Evolutionary conservation across 2,888 invertebrate species (phyloP), one percentile per base, ranked within the genome.

Genomic region (Noctua fimbriata): DNA sequence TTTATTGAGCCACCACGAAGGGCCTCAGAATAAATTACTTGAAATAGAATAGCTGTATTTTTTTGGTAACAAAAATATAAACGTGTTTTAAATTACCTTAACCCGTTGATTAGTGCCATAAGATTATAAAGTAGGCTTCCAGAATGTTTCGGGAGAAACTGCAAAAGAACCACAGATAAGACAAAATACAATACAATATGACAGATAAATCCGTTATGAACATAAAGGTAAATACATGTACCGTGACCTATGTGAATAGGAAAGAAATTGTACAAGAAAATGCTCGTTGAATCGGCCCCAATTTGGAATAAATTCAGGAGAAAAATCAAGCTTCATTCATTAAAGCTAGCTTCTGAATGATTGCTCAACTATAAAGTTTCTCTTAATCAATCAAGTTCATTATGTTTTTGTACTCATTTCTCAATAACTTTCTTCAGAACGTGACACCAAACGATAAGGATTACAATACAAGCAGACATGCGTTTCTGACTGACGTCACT

Each of bases 361-460:
- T 24, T 41, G 1, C 41, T n/a, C n/a, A n/a, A 41, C 41, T 7
- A 7, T 10, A n/a, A 18, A 67, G n/a, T 28, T 32, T n/a, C 41
- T 65, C 10, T 44, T 21, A 47, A 32, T 9, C 44, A 72, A 52
- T 18, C 18, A 74, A 67, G n/a, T 41, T 67, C 16, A 55, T 41
- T 24, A 24, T 7, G 41, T 73, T 55, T 75, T 28, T 18, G 24
- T 6, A 55, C 28, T 24, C 12, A 60, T 28, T 63, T 32, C 63
- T 32, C 10, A 36, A 36, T 36, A 36, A 65, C 10, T 73, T 6
- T 55, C 28, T n/a, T 36, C 24, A 65, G 72, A 75, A 72, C 72
- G 74, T 69, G 72, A 79, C 69, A 75, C n/a, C 36, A 44, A 49
- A n/a, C 36, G 71, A 84, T 73, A 70, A 49, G 55, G 55, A 55